phyloP scores from a whole-genome alignment of 2,113 vertebrate species.

The Prinia subflava region DNA sequence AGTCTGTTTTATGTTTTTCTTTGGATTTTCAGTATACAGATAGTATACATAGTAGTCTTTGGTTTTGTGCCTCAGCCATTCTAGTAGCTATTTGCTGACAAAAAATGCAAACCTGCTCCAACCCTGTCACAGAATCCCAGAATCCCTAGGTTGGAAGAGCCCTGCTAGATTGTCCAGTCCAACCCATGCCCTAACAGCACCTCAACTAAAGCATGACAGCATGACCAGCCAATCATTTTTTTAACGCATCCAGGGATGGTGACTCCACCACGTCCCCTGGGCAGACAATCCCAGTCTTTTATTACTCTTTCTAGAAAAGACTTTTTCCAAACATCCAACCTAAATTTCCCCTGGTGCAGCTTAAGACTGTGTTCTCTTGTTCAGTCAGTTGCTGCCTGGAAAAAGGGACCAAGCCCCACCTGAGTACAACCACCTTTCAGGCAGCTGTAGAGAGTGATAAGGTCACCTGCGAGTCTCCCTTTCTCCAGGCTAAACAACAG shows the following conservation, averaged over 20 bases:
- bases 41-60: fast-evolving
- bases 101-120: not conserved
- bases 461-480: too few species aligned
- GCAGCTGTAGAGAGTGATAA: not conserved
- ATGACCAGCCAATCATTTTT: too few species aligned
- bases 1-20: not conserved
- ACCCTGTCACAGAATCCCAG: not conserved
- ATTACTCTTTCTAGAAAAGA: too few species aligned
- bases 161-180: not conserved
- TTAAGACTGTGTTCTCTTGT: too few species aligned
- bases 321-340: too few species aligned
- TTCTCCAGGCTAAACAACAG: too few species aligned
- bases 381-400: too few species aligned
- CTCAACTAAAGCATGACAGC: not conserved
- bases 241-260: not conserved
- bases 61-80: not conserved
- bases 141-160: not conserved
- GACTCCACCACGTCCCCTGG: not conserved
- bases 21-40: not conserved
- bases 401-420: too few species aligned
- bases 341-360: too few species aligned
- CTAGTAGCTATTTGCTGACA: not conserved
- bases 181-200: not conserved
- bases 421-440: not conserved
- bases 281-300: too few species aligned